These are phyloP conservation scores for Arvicanthis niloticus DNA, from an alignment of 2,113 vertebrate species.

Conservation along the genomic window DNA sequence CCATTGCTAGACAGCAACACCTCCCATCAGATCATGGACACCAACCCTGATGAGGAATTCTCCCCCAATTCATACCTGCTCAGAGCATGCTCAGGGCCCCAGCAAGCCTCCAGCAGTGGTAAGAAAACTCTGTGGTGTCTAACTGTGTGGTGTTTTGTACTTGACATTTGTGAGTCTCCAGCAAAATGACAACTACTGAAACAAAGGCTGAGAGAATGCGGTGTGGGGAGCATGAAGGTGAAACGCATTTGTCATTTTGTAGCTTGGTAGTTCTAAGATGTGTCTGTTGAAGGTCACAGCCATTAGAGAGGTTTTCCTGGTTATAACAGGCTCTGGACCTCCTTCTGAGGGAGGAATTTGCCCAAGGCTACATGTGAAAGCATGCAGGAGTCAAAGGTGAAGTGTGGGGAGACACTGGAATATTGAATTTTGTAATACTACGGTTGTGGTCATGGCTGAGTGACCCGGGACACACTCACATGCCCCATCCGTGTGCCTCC, in stretches of 20 bases:
- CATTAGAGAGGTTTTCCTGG: constrained; percentile 49
- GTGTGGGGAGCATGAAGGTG: not conserved
- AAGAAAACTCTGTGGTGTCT: constrained; percentile 89
- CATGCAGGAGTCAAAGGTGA: not conserved
- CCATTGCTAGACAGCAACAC: constrained; percentile 99
- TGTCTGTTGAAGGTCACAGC: constrained; percentile 14
- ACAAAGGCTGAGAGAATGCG: constrained; percentile 57
- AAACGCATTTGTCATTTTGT: constrained; percentile 39
- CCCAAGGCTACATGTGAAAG: not conserved
- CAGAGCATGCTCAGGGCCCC: constrained; percentile 92
- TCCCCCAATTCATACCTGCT: constrained; percentile 96
- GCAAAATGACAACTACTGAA: constrained; percentile 40
- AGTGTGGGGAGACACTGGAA: not conserved
- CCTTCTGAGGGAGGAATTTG: not conserved
- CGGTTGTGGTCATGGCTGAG: not conserved
- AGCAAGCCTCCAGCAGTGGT: constrained; percentile 94
- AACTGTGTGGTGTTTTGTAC: constrained; percentile 76
- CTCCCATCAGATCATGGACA: constrained; percentile 98
- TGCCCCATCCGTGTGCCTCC: not conserved
- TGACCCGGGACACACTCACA: not conserved
- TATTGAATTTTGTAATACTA: constrained; percentile 15
- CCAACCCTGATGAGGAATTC: constrained; percentile 97
- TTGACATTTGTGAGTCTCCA: constrained; percentile 70
- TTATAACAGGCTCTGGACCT: not conserved
- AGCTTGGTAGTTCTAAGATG: not conserved